Evolutionary conservation across 2,113 vertebrate species (phyloP).

Genomic region (Ammospiza caudacuta): DNA sequence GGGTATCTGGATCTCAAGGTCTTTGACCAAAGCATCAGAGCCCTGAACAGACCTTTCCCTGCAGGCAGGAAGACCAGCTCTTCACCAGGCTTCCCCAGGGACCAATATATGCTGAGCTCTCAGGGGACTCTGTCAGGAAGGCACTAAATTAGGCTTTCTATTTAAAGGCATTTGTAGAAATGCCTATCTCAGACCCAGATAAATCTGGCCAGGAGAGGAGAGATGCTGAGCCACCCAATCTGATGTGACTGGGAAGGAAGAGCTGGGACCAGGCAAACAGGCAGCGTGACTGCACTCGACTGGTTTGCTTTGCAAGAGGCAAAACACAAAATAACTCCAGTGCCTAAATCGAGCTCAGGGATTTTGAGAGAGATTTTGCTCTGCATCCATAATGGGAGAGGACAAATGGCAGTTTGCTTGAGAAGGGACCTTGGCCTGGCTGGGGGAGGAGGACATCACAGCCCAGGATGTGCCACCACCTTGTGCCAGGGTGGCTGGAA

Average conservation of each 20-base stretch:
- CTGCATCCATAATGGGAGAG: fast-evolving
- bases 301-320: constrained; percentile 19
- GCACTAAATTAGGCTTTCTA: background rate
- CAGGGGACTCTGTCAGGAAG: background rate
- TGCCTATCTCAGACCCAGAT: background rate
- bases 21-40: background rate
- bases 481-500: background rate
- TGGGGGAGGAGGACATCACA: background rate
- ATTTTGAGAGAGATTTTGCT: background rate
- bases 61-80: background rate
- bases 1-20: background rate
- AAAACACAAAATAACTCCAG: constrained; percentile 1
- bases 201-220: background rate
- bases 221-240: background rate
- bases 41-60: background rate
- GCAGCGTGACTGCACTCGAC: background rate
- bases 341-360: background rate
- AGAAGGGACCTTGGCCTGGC: background rate
- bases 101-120: background rate
- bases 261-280: background rate
- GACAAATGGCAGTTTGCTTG: background rate
- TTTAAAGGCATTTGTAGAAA: constrained; percentile 39
- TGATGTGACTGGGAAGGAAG: background rate
- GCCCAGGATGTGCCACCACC: background rate
- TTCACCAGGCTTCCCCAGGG: background rate